A percentile compares a stretch with the other conserved stretches of the same genome.
These are phyloP conservation scores for Agriopis aurantiaria DNA, from an alignment of 2,888 invertebrate species.

Conservation along the genomic window DNA sequence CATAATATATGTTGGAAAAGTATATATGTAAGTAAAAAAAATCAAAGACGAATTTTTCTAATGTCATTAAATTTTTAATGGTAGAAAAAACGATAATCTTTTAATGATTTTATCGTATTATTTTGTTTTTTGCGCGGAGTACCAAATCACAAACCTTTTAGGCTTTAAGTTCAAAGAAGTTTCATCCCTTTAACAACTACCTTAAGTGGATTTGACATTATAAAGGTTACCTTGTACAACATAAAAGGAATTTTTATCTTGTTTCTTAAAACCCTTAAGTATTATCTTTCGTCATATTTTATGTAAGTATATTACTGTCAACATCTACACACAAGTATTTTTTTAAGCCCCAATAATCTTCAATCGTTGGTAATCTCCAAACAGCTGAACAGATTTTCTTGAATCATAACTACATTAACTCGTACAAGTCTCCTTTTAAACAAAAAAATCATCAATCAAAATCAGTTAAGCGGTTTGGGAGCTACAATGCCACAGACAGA, in stretches of 20 bases:
- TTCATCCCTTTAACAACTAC: slow-evolving; percentile 18
- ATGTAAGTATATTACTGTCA: too few species aligned
- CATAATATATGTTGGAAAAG: neutral
- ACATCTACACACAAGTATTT: too few species aligned
- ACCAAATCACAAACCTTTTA: slow-evolving; percentile 27
- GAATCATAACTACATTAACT: too few species aligned
- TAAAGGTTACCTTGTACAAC: neutral
- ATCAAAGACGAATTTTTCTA: neutral
- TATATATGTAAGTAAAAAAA: neutral
- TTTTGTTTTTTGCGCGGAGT: slow-evolving; percentile 46
- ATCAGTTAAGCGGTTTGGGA: too few species aligned
- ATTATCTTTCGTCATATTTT: too few species aligned
- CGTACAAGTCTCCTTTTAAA: too few species aligned
- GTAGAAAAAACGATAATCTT: slow-evolving; percentile 44
- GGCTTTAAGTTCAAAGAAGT: slow-evolving; percentile 31
- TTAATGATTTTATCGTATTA: slow-evolving; percentile 52
- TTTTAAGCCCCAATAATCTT: too few species aligned
- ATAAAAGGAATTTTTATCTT: neutral
- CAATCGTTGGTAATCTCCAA: too few species aligned
- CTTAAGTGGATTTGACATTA: slow-evolving; percentile 18
- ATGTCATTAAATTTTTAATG: slow-evolving; percentile 30
- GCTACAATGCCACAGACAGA: too few species aligned
- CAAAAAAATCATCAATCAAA: too few species aligned
- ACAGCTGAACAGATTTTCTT: too few species aligned
- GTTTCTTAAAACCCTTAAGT: too few species aligned